Conservation (phyloP, 1,140 invertebrate species). For the Papilio aristodemus region DNA sequence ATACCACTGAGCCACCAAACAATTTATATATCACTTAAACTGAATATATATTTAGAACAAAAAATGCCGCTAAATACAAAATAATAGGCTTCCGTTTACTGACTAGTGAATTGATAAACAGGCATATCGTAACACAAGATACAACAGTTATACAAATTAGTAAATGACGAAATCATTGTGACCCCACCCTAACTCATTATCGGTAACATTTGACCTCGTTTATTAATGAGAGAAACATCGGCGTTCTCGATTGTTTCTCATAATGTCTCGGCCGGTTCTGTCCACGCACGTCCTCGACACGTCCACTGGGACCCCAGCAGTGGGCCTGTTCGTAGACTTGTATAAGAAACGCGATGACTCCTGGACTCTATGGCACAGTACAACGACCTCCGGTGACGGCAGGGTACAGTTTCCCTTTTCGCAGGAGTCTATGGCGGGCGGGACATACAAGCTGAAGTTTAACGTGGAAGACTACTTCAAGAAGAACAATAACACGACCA, state of each 20-base stretch:
- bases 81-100: too few species aligned
- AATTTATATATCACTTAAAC: too few species aligned
- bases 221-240: constrained; percentile 25
- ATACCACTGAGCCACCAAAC: too few species aligned
- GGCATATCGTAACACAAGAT: not conserved
- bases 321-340: constrained; percentile 83
- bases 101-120: not conserved
- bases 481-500: constrained; percentile 81
- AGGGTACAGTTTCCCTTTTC: constrained; percentile 84
- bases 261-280: constrained; percentile 69
- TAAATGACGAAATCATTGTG: constrained; percentile 13
- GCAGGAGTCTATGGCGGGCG: constrained; percentile 82
- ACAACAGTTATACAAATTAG: not conserved
- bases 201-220: constrained; percentile 30
- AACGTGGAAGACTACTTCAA: constrained; percentile 88
- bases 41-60: too few species aligned
- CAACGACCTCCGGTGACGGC: constrained; percentile 85
- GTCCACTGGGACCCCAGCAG: constrained; percentile 83
- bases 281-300: constrained; percentile 86
- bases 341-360: constrained; percentile 84
- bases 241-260: constrained; percentile 10
- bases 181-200: constrained; percentile 28
- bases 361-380: constrained; percentile 84
- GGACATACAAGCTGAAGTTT: constrained; percentile 88
- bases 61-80: too few species aligned